Base-by-base conservation (phyloP, 2,797 vertebrate genomes). In the Ctenochaetus hawaiiensis region DNA sequence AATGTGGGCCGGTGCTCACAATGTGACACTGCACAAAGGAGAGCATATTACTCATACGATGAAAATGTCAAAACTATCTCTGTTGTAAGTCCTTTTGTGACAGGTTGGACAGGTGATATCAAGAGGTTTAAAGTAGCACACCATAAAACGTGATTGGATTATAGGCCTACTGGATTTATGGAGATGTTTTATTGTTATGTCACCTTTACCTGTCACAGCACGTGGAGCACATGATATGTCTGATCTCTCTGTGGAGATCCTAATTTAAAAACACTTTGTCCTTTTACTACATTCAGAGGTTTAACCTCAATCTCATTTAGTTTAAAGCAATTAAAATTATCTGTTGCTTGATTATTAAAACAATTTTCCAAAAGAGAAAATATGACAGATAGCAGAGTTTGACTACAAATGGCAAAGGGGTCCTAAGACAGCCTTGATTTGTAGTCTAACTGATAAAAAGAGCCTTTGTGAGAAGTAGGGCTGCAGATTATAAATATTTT, bases 121-220 rank as follows among this genome's bases (percentile, higher is more conserved):
- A 52, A 41, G 20, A 65, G 64, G 67, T 52, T 61, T 64, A 57
- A 65, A 76, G 57, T 56, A 7, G 43, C 57, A 18, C 10, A 16
- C 17, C n/a, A 39, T 70, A 53, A 72, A 80, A 63, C 17, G 10
- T 56, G 75, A 78, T 6, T 75, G 57, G 22, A 67, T 16, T 52
- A n/a, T 34, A 16, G 34, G 22, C 30, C 44, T 16, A 0, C 47
- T 72, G 66, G 66, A 74, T 85, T 87, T 70, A 77, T 80, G 63
- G 67, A 52, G 17, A 57, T 20, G 30, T 61, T 63, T 53, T 61
- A 64, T 56, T 66, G 43, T 72, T 53, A 60, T 68, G 69, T 76
- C 62, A 57, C 61, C 22, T 78, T 61, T 54, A 68, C 41, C 63
- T 63, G 61, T 70, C 20, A 41, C 34, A 45, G 52, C 57, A 61